These are phyloP conservation scores for Pollenia angustigena DNA, from an alignment of 2,888 invertebrate genomes.

Conservation along the genomic window DNA sequence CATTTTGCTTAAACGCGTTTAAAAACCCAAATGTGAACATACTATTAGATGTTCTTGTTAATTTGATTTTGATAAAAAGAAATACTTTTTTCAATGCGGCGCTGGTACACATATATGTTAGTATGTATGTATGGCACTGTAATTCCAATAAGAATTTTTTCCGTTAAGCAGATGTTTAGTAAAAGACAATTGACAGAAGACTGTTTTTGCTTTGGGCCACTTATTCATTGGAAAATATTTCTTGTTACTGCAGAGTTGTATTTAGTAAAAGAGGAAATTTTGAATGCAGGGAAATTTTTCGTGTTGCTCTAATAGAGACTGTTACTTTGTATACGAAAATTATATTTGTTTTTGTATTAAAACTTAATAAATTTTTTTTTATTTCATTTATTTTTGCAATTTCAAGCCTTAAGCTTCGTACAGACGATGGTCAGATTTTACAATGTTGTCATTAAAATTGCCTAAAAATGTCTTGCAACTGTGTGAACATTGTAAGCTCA, in stretches of 20 bases:
- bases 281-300: background rate
- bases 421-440: no score
- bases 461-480: no score
- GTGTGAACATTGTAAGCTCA: no score
- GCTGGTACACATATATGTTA: constrained; percentile 34
- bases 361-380: no score
- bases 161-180: constrained; percentile 33
- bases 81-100: constrained; percentile 25
- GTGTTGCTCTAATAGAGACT: no score
- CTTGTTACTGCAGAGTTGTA: constrained; percentile 33
- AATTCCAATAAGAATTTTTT: constrained; percentile 48
- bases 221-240: constrained; percentile 19
- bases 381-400: no score
- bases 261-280: constrained; percentile 37
- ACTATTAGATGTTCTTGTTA: constrained; percentile 37
- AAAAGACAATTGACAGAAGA: constrained; percentile 63
- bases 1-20: no score
- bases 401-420: no score
- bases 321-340: no score
- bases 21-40: no score
- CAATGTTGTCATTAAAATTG: no score
- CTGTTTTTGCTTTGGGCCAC: constrained; percentile 38
- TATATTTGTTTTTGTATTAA: no score
- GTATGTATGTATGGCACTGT: constrained; percentile 66
- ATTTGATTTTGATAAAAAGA: constrained; percentile 38